These are phyloP conservation scores for Spinus olivaceus DNA, from an alignment of 2,797 vertebrate species.

Conservation along the genomic window DNA sequence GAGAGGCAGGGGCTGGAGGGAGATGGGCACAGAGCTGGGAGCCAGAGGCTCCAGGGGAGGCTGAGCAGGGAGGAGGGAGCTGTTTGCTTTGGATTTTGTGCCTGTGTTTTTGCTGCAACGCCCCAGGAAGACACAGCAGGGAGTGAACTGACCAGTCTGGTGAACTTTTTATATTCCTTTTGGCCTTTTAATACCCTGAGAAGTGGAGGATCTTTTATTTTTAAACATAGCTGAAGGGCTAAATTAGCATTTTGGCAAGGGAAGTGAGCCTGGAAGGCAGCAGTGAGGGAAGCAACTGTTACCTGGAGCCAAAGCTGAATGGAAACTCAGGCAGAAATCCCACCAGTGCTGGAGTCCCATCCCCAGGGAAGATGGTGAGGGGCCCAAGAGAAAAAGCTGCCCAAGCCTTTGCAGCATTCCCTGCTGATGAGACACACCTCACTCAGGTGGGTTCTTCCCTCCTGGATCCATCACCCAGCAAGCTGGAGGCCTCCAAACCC, in stretches of 20 bases:
- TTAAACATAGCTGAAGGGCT: slow-evolving; percentile 56
- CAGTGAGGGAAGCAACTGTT: slow-evolving; percentile 18
- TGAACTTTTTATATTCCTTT: slow-evolving; percentile 65
- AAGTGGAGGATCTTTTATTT: slow-evolving; percentile 55
- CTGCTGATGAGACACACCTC: not conserved
- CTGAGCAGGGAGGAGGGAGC: not conserved
- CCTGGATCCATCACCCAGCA: not conserved
- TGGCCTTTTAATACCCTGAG: slow-evolving; percentile 60
- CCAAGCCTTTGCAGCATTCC: not conserved
- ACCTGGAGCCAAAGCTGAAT: slow-evolving; percentile 38
- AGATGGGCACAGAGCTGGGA: slow-evolving; percentile 3
- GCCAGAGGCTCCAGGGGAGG: not conserved
- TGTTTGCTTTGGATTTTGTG: slow-evolving; percentile 62
- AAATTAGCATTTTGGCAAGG: slow-evolving; percentile 62
- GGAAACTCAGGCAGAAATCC: slow-evolving; percentile 28
- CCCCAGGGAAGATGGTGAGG: not conserved
- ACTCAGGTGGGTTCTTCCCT: not conserved
- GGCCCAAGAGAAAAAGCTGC: not conserved
- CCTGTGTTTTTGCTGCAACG: slow-evolving; percentile 52
- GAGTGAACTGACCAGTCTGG: slow-evolving; percentile 63
- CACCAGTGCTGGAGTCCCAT: not conserved
- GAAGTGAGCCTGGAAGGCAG: slow-evolving; percentile 8
- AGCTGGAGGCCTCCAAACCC: not conserved
- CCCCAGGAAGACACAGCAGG: slow-evolving; percentile 50
- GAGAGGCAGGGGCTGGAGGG: not conserved